phyloP scores from a whole-genome alignment of 2,888 invertebrate genomes.

The Rapana venosa region DNA sequence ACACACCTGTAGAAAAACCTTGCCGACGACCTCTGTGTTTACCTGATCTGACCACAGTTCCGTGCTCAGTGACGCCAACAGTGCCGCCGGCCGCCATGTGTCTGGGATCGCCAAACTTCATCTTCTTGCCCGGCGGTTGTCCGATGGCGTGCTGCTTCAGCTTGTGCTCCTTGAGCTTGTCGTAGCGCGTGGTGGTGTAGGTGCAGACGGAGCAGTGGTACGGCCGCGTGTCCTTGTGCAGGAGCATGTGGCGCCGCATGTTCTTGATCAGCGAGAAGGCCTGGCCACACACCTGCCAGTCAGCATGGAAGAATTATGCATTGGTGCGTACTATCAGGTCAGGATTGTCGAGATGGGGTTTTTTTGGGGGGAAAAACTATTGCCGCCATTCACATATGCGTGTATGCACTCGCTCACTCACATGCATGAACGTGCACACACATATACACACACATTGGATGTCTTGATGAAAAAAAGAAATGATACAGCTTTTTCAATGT shows the following conservation, averaged over 20 bases:
- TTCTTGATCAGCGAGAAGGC: constrained; percentile 82
- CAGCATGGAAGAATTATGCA: no score
- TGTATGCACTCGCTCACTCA: no score
- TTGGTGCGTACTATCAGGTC: no score
- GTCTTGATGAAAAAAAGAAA: no score
- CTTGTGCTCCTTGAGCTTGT: constrained; percentile 81
- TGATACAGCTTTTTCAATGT: no score
- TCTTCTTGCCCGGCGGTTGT: constrained; percentile 64
- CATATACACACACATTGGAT: no score
- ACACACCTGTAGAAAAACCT: no score
- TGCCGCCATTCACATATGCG: no score
- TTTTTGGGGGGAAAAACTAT: no score
- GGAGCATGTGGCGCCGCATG: constrained; percentile 78
- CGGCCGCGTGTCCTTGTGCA: constrained; percentile 71
- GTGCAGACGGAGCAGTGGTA: constrained; percentile 79
- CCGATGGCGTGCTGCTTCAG: constrained; percentile 75
- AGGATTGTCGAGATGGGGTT: no score
- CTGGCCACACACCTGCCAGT: constrained; percentile 79
- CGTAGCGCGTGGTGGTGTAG: constrained; percentile 80
- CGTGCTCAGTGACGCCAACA: constrained; percentile 33
- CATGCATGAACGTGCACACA: no score
- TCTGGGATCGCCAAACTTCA: constrained; percentile 34
- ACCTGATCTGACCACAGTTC: constrained; percentile 32
- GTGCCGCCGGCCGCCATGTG: not conserved
- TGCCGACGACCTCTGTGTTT: no score